Percentiles rank a stretch among this genome's conserved stretches.
phyloP scores from a whole-genome alignment of 2,113 vertebrate species.

The Mungos mungo region DNA sequence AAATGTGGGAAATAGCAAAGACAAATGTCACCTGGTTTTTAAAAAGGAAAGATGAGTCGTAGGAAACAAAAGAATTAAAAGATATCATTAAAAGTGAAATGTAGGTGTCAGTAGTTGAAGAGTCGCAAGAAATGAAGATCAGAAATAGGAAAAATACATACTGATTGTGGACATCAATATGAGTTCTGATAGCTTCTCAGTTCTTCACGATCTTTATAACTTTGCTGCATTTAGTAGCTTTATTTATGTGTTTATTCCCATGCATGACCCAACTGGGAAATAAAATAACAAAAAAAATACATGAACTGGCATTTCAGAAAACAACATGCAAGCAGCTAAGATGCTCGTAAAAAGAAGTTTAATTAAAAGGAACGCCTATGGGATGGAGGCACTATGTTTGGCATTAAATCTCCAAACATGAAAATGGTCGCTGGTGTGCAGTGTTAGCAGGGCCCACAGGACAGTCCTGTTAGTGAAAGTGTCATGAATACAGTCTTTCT shows the following conservation, averaged over 20 bases:
- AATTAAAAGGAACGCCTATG: neutral
- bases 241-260: neutral
- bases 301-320: neutral
- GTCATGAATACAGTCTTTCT: neutral
- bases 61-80: neutral
- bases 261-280: neutral
- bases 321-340: neutral
- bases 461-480: accelerated
- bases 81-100: neutral
- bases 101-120: neutral
- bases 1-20: neutral
- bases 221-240: neutral
- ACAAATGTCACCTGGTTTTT: neutral
- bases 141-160: neutral
- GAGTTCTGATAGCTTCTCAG: neutral
- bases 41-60: neutral
- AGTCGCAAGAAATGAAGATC: neutral
- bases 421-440: no score
- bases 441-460: accelerated
- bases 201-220: neutral
- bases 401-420: neutral
- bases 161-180: neutral
- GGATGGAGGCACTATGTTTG: neutral
- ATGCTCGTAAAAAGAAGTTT: neutral
- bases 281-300: neutral